Base-by-base conservation (phyloP, 2,113 vertebrate genomes). In the Plotosus lineatus region DNA sequence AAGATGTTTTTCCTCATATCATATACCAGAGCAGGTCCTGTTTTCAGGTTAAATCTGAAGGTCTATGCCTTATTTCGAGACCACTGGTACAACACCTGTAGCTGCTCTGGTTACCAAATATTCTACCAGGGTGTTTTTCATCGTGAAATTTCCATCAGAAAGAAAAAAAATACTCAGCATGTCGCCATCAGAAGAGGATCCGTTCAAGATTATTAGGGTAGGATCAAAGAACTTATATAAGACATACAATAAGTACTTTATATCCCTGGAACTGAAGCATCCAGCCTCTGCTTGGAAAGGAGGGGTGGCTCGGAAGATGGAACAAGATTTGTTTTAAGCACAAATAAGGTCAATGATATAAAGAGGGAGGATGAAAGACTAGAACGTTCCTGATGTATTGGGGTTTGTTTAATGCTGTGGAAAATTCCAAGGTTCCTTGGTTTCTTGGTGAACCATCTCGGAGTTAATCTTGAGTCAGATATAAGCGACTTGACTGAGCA, bases 1-100 rank as follows among this genome's bases (percentile, higher is more conserved):
- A 89, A 89, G 87, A 91, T 88, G 88, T 87, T 84, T 61, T 74
- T 40, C 8, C 36, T 50, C 48, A 55, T 79, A 55, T 71, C 36
- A 58, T 58, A 19, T 60, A 75, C 53, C 15, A 46, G 50, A 56
- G 46, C 42, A 40, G 76, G 60, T 76, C 65, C 50, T 71, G 75
- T 63, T 77, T 72, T 31, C 42, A 75, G 58, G 6, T 58, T 51
- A 6, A 46, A 38, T 79, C 65, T 48, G 26, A 42, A 78, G 7
- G 31, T 23, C 78, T 71, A 10, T 3, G 38, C 40, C 38, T 72
- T 33, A 10, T 71, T n/a, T 71, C 72, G 66, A 58, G 50, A 17
- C 50, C 40, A 77, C 5, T 58, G 80, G 26, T 76, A 66, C 80
- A 77, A 66, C 80, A 69, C 51, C 65, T 82, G 61, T 53, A 79